Conservation (phyloP, 2,797 vertebrate species). For the Brachyalestes nurse region DNA sequence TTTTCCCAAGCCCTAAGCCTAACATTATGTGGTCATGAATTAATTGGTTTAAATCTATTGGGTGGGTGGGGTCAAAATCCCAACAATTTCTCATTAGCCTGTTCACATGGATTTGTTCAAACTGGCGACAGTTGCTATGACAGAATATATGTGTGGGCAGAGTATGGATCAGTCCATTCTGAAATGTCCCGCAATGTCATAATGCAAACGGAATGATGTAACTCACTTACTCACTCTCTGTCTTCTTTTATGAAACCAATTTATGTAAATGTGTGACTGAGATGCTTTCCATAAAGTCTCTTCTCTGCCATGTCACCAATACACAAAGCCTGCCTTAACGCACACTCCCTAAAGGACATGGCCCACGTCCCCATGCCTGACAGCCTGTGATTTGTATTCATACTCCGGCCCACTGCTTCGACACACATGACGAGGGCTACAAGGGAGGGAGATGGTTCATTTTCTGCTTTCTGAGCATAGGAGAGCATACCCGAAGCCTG, state of each 20-base stretch:
- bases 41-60: no score
- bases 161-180: background rate
- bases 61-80: no score
- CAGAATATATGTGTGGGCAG: background rate
- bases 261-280: conserved; percentile 24
- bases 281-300: conserved; percentile 27
- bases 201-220: conserved; percentile 13
- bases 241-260: conserved; percentile 7
- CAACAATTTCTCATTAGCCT: no score
- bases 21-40: no score
- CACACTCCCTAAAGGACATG: conserved; percentile 41
- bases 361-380: conserved; percentile 29
- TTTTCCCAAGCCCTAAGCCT: no score
- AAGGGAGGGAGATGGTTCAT: conserved; percentile 43
- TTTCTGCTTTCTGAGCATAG: conserved; percentile 41
- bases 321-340: conserved; percentile 33
- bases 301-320: conserved; percentile 1
- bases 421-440: background rate
- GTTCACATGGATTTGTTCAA: background rate
- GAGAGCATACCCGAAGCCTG: conserved; percentile 20
- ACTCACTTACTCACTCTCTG: background rate
- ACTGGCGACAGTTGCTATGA: background rate
- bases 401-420: background rate
- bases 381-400: conserved; percentile 49
- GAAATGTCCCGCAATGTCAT: conserved; percentile 7